Base-by-base conservation (phyloP, 2,888 invertebrate genomes). In the Drosophila borborema region DNA sequence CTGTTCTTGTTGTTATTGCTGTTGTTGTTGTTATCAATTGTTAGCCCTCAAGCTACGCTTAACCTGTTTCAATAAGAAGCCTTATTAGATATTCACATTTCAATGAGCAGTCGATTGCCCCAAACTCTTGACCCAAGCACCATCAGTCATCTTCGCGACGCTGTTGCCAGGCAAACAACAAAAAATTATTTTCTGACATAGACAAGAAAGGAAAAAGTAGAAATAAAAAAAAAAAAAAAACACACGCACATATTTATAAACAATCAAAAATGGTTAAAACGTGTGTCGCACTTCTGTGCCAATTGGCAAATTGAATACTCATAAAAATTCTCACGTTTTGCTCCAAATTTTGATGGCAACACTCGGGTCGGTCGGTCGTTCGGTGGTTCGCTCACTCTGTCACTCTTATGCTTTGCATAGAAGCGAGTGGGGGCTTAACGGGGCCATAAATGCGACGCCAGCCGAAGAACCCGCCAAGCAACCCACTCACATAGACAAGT, bases 291-390 rank as follows among this genome's bases (percentile, higher is more conserved):
- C 78, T 83, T 77, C 43, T 51, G 54, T 43, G 66, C 51, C 72
- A 60, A 61, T 54, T 49, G 77, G 70, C 75, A 72, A 80, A 86
- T 85, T 82, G 85, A 77, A 87, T 80, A 85, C 85, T 86, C 85
- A 70, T 85, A 82, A 89, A 75, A 88, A 74, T 72, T 81, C 76
- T 88, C 86, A 86, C 86, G 86, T 90, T 89, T 88, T 88, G 90
- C 86, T 88, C 88, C 74, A 89, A 87, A 89, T 85, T 51, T 82
- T 71, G 65, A 53, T 41, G 55, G 61, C 56, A 63, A 53, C 49
- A 16, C 5, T 48, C 48, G 28, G 28, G 28, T 9, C 46, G 46
- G 8, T 46, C 46, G 14, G 6, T 46, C 14, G 43, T 2, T 18
- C 36, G 36, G 36, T 36, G 10, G 14, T 0, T 14, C 14, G 38